Conservation (phyloP, 2,113 vertebrate species). For the Excalfactoria chinensis region DNA sequence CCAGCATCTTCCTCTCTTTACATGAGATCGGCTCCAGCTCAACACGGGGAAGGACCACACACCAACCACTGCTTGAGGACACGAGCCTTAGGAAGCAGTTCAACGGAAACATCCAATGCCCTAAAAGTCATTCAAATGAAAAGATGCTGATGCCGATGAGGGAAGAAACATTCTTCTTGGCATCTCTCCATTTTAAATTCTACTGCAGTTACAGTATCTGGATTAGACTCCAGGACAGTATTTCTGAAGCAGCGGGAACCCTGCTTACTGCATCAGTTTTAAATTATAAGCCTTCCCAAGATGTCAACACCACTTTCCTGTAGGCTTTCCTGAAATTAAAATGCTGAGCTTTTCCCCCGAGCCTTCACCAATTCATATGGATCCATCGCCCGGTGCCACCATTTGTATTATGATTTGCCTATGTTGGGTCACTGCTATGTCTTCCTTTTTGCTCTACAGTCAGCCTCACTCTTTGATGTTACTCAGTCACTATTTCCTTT, state of each 20-base stretch:
- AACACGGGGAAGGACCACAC: conserved; percentile 53
- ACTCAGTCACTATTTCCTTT: conserved; percentile 82
- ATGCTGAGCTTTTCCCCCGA: conserved; percentile 1
- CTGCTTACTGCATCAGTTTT: conserved; percentile 63
- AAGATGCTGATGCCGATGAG: conserved; percentile 69
- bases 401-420: conserved; percentile 62
- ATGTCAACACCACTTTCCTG: conserved; percentile 41
- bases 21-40: conserved; percentile 33
- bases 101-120: conserved; percentile 64
- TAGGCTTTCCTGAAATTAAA: conserved; percentile 54
- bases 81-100: conserved; percentile 46
- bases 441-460: conserved; percentile 64
- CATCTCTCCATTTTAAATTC: conserved; percentile 48
- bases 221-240: conserved; percentile 71
- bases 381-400: conserved; percentile 47
- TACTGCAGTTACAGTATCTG: conserved; percentile 68
- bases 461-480: conserved; percentile 79
- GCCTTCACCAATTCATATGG: conserved; percentile 28
- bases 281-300: conserved; percentile 58
- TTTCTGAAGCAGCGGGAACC: conserved; percentile 61
- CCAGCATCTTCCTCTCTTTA: conserved; percentile 33
- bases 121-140: conserved; percentile 57
- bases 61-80: conserved; percentile 45
- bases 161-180: conserved; percentile 60
- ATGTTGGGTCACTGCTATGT: conserved; percentile 66